These are phyloP conservation scores for Typhlichthys eigenmanni DNA, from an alignment of 2,797 vertebrate species.

Conservation along the genomic window DNA sequence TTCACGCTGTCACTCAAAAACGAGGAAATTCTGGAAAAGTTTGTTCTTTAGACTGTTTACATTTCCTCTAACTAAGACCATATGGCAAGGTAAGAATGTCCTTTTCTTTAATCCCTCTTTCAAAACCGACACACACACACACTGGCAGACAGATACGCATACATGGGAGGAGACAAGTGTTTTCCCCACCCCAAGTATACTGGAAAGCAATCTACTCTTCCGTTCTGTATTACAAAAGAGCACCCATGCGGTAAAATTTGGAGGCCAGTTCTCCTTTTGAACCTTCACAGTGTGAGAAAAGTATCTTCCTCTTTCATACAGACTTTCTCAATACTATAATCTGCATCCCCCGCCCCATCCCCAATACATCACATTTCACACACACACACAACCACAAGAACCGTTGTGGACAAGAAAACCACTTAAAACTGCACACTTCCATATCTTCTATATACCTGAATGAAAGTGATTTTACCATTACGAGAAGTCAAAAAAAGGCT, in stretches of 20 bases:
- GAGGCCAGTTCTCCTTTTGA: no score
- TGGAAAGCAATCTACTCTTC: no score
- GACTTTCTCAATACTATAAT: no score
- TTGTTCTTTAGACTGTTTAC: slow-evolving; percentile 33
- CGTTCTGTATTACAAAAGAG: no score
- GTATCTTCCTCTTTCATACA: background rate
- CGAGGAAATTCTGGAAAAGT: background rate
- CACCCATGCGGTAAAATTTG: no score
- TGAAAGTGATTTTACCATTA: slow-evolving; percentile 27
- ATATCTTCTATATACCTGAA: slow-evolving; percentile 4
- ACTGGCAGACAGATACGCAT: background rate
- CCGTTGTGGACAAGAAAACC: slow-evolving; percentile 2
- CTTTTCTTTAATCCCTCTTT: slow-evolving; percentile 61
- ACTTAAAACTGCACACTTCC: background rate
- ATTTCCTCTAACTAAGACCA: slow-evolving; percentile 6
- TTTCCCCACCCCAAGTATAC: no score
- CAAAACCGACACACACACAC: slow-evolving; percentile 11
- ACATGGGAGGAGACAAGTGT: no score
- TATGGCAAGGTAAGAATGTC: slow-evolving; percentile 39
- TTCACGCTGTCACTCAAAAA: slow-evolving; percentile 26
- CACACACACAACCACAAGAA: slow-evolving; percentile 16
- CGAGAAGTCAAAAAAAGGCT: background rate
- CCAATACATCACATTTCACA: background rate
- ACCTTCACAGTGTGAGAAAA: background rate
- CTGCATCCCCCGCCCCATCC: no score